Base-by-base conservation (phyloP, 1,140 invertebrate genomes). In the Brachionus rubens region DNA sequence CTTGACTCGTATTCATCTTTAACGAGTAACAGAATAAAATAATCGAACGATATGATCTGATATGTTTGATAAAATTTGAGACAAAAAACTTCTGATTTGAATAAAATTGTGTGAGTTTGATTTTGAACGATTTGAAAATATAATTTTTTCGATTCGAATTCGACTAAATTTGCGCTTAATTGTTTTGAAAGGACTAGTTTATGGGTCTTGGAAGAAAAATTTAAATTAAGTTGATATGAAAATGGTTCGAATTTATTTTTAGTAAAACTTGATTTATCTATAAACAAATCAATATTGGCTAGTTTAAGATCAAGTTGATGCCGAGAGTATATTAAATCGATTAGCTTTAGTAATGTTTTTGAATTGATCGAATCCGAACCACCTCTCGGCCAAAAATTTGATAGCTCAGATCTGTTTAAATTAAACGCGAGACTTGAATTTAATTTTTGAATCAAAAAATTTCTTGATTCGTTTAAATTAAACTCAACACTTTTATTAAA, bases 41-140 rank as follows among this genome's bases (percentile, higher is more conserved):
- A 65, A 65, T 28, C 41, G 19, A 10, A 43, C 9, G 59, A 43
- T 24, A 65, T 24, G 19, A 65, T 43, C 21, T 65, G 59, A 46
- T 65, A 65, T 41, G 59, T 65, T 43, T 65, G 59, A 65, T 65
- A 24, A 28, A 14, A 65, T 43, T 65, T 65, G 10, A 65, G 9
- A 43, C 43, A 21, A 19, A 36, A 43, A 65, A 21, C 43, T 43
- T 41, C 33, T 24, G 36, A 24, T 21, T 43, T 21, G 4, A 65
- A 26, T 10, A 65, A 6, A 24, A 43, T 28, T 43, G 41, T 36
- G 16, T 59, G 14, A 41, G 41, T 46, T 46, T 7, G 14, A 46
- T 46, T 43, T 7, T 65, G 41, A 6, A 43, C 40, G 2, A 65
- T 24, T 65, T 65, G 19, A 65, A 43, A 65, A 10, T 24, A 36